phyloP scores from a whole-genome alignment of 2,888 invertebrate species.

The Mimumesa dahlbomi region DNA sequence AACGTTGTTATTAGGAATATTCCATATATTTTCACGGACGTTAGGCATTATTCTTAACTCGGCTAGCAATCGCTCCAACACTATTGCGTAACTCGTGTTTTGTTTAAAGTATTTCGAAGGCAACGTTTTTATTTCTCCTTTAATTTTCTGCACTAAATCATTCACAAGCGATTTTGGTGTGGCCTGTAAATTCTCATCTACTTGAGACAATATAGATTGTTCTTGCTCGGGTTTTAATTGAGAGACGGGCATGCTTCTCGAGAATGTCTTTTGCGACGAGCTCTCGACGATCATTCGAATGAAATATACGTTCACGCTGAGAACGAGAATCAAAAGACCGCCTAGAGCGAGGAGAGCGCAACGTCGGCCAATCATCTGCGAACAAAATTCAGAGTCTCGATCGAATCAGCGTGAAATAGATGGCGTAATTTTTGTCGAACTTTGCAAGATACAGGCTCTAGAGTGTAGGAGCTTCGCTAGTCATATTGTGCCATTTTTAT shows the following conservation, averaged over 20 bases:
- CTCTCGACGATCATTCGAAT: conserved; percentile 78
- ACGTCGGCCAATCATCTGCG: conserved; percentile 78
- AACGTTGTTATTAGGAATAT: conserved; percentile 73
- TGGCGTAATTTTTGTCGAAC: conserved; percentile 22
- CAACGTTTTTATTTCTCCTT: conserved; percentile 68
- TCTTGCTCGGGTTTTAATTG: conserved; percentile 60
- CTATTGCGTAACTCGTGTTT: conserved; percentile 68
- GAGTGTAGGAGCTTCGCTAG: too few species aligned
- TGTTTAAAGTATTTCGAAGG: conserved; percentile 73
- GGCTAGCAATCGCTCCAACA: conserved; percentile 68
- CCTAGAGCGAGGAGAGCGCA: conserved; percentile 75
- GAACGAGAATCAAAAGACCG: conserved; percentile 76
- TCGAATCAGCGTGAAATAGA: conserved; percentile 17
- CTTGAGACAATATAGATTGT: conserved; percentile 33
- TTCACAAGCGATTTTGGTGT: conserved; percentile 51
- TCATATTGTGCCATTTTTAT: too few species aligned
- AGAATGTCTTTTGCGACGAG: conserved; percentile 66
- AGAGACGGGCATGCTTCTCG: conserved; percentile 59
- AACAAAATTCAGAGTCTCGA: conserved; percentile 38
- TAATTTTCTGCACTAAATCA: conserved; percentile 66
- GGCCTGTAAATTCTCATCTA: conserved; percentile 52
- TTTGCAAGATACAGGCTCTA: neutral
- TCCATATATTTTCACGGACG: conserved; percentile 72
- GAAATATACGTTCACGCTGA: conserved; percentile 77
- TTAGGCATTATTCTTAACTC: conserved; percentile 70